Evolutionary conservation across 2,113 vertebrate species (phyloP).

Genomic region (Alexandromys fortis): DNA sequence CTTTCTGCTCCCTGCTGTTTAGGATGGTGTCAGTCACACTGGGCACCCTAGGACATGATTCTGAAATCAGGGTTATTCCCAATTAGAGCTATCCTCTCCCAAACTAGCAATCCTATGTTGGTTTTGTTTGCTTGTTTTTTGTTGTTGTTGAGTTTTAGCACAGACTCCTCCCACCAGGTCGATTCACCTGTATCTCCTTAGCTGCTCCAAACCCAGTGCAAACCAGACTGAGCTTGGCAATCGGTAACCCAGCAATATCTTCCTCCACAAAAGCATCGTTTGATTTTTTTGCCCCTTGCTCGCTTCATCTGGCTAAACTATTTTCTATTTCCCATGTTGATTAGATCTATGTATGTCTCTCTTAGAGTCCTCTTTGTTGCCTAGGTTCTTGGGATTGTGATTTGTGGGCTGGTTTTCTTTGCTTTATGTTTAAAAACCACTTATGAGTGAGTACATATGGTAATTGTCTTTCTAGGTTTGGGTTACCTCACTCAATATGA

Average conservation of each 20-base stretch:
- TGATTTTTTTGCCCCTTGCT: neutral
- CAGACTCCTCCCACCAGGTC: neutral
- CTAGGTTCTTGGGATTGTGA: too few relatives aligned
- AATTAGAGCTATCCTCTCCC: neutral
- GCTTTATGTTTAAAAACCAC: too few relatives aligned
- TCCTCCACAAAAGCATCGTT: neutral
- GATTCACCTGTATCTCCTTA: neutral
- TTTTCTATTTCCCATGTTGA: too few relatives aligned
- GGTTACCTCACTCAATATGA: too few relatives aligned
- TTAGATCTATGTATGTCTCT: too few relatives aligned
- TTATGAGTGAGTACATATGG: too few relatives aligned
- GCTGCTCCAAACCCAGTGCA: neutral
- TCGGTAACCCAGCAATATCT: neutral
- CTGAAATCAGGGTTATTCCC: neutral
- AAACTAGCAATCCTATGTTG: neutral
- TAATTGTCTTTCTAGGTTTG: too few relatives aligned
- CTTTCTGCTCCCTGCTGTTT: neutral
- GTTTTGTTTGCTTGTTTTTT: neutral
- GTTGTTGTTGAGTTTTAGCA: neutral
- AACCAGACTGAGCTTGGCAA: neutral
- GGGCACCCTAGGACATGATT: neutral
- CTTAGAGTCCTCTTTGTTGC: too few relatives aligned
- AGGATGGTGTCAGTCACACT: neutral
- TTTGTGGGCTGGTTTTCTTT: too few relatives aligned
- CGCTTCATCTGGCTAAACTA: neutral